Conservation (phyloP, 2,888 invertebrate species). For the Phorcus lineatus region DNA sequence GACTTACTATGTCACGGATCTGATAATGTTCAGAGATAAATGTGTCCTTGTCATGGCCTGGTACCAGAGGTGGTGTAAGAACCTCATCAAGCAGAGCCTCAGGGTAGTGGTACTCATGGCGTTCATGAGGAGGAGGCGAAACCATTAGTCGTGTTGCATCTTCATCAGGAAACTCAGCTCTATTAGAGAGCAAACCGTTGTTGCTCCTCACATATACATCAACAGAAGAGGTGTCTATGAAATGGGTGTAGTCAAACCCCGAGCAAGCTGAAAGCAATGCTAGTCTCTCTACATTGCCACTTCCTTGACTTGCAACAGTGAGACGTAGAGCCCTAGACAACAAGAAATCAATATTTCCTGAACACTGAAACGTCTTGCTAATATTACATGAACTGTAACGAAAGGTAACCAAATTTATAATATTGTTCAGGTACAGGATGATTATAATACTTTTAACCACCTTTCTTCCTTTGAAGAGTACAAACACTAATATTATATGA, state of each 20-base stretch:
- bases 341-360: no score
- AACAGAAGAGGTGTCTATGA: not conserved
- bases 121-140: not conserved
- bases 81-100: conserved; percentile 6
- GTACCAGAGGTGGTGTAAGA: not conserved
- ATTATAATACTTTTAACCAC: no score
- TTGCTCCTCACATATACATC: conserved; percentile 25
- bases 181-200: not conserved
- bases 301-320: not conserved
- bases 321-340: no score
- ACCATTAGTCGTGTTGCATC: conserved; percentile 11
- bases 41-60: conserved; percentile 3
- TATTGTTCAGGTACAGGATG: no score
- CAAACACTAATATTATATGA: no score
- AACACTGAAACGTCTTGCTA: not conserved
- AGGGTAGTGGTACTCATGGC: conserved; percentile 19
- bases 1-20: conserved; percentile 3
- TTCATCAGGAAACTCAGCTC: conserved; percentile 12
- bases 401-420: no score
- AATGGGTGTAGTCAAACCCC: conserved; percentile 24
- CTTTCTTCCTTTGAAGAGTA: no score
- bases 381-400: no score
- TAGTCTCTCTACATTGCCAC: not conserved
- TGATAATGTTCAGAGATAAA: conserved; percentile 23
- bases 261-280: conserved; percentile 15